These are phyloP conservation scores for Lutjanus argentimaculatus DNA, from an alignment of 2,797 vertebrate species.

Conservation along the genomic window DNA sequence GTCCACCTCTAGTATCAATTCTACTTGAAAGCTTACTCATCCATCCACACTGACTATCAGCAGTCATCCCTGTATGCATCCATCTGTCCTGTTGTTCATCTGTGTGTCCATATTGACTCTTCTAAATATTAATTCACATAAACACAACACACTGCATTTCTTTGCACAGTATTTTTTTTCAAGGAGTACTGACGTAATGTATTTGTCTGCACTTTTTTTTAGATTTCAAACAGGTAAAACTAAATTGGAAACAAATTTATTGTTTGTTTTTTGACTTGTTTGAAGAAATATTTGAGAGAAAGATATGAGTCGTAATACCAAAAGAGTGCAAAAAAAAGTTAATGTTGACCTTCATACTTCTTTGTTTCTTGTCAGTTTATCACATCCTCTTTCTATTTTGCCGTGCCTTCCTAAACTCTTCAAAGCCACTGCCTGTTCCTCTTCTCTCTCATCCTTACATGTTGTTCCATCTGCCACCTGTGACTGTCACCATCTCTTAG, in stretches of 20 bases:
- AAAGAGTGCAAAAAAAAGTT: not conserved
- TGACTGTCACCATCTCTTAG: conserved; percentile 8
- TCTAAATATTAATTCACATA: not conserved
- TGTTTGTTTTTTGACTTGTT: not conserved
- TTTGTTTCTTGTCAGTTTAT: not conserved
- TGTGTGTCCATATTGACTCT: not conserved
- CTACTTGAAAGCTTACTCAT: conserved; percentile 11
- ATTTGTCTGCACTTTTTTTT: not conserved
- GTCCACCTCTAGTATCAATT: not conserved
- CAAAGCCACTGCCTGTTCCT: conserved; percentile 9
- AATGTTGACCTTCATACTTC: not conserved
- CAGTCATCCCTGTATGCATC: not conserved
- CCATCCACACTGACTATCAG: not conserved
- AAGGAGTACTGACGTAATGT: not conserved
- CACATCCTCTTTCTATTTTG: not conserved
- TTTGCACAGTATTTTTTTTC: not conserved
- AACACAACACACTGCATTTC: not conserved
- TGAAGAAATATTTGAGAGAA: not conserved
- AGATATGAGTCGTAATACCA: not conserved
- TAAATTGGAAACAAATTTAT: not conserved
- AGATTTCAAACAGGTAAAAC: not conserved
- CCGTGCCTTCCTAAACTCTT: conserved; percentile 2
- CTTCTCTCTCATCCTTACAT: not conserved
- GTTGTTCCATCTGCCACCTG: not conserved
- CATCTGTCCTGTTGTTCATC: not conserved